These are phyloP conservation scores for Pogonomyrmex californicus DNA, from an alignment of 1,140 invertebrate genomes.

Conservation along the genomic window DNA sequence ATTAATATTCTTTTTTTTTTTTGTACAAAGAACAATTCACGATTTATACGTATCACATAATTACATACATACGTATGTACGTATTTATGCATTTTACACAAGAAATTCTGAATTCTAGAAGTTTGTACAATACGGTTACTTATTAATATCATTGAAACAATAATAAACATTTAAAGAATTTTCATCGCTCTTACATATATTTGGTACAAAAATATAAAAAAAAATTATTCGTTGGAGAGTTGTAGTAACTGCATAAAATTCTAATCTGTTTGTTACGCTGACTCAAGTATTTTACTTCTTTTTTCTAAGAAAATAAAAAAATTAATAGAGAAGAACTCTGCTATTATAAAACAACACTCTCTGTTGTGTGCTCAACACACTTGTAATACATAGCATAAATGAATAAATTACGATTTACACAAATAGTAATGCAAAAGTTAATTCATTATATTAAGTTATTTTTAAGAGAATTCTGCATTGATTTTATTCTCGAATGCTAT, in stretches of 20 bases:
- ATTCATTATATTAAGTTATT: conserved; percentile 11
- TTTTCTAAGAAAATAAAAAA: conserved; percentile 44
- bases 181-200: conserved; percentile 57
- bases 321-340: conserved; percentile 38
- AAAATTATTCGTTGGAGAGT: conserved; percentile 25
- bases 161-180: conserved; percentile 51
- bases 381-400: conserved; percentile 64
- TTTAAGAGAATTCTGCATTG: not conserved
- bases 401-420: conserved; percentile 61
- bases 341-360: conserved; percentile 47
- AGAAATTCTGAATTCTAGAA: conserved; percentile 41
- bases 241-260: conserved; percentile 55
- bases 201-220: conserved; percentile 48
- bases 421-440: conserved; percentile 13
- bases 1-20: not conserved
- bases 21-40: not conserved
- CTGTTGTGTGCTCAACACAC: conserved; percentile 57
- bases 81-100: conserved; percentile 49
- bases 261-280: conserved; percentile 17
- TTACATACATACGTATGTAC: conserved; percentile 64
- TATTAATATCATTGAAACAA: conserved; percentile 57
- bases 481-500: not conserved
- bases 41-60: not conserved
- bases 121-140: conserved; percentile 63
- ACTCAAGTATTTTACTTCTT: conserved; percentile 28